Conservation (phyloP, 2,797 vertebrate genomes). For the Phrynocephalus guinanensis region DNA sequence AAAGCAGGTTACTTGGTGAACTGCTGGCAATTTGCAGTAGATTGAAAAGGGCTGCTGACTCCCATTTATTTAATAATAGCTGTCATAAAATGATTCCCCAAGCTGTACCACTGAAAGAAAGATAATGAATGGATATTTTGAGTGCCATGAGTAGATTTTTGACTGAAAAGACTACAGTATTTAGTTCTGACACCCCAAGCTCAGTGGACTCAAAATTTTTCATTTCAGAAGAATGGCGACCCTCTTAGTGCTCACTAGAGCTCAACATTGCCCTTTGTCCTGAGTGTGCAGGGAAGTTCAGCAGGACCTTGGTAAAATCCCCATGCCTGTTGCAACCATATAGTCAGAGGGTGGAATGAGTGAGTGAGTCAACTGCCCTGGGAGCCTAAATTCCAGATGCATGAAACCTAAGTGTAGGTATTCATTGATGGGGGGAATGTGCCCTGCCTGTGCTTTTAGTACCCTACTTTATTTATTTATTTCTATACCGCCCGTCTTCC, state of each 20-base stretch:
- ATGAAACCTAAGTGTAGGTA: not conserved
- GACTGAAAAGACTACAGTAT: not conserved
- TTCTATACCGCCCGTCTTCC: too few relatives aligned
- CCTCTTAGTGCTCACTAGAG: not conserved
- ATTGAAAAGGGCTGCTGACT: not conserved
- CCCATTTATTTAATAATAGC: not conserved
- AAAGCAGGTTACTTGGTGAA: too few relatives aligned
- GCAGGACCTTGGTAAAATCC: not conserved
- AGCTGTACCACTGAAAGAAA: not conserved
- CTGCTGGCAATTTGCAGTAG: not conserved
- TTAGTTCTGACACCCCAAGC: not conserved
- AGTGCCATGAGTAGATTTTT: not conserved
- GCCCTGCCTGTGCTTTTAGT: not conserved
- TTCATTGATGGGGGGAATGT: not conserved
- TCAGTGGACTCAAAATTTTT: not conserved
- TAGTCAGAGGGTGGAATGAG: too few relatives aligned
- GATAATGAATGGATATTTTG: not conserved
- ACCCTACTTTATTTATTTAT: not conserved
- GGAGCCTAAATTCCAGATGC: not conserved
- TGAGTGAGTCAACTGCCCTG: not conserved
- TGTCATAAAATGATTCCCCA: not conserved
- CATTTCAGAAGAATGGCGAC: not conserved
- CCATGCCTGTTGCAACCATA: not conserved
- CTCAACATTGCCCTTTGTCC: not conserved
- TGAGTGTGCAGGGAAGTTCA: not conserved